Evolutionary conservation across 2,888 invertebrate genomes (phyloP), one percentile per base, ranked within the genome.

Genomic region (Sarcophaga carnaria): DNA sequence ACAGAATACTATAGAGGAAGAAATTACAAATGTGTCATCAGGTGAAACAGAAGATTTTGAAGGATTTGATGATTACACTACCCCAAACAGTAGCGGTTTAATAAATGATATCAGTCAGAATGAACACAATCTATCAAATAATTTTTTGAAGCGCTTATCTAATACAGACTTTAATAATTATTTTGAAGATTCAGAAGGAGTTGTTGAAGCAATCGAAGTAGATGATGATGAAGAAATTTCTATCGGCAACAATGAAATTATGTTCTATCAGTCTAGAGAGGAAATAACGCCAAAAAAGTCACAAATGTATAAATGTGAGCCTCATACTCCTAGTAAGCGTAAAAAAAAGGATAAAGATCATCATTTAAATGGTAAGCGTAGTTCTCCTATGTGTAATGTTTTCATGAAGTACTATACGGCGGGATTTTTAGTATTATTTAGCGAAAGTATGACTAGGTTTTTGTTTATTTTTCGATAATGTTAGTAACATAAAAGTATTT

Each of bases 61-160:
- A 14, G 87, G 85, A 10, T 84, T 85, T n/a, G 87, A 87, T 14
- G 85, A 87, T 45, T 63, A 14, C 45, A 71, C 45, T 6, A 60
- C 47, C 1, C 67, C 47, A 12, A 80, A 78, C 20, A 83, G 64
- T 20, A 71, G 67, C 71, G 74, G 59, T 22, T 12, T 76, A n/a
- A 37, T 75, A 6, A 76, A 76, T 59, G 71, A 75, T 0, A 49
- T 37, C 37, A 75, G 47, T 47, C 66, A 60, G 20, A 60, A 83
- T 22, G 59, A 84, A 49, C 59, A 76, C 10, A 75, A 83, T 22
- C 17, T 25, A 22, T 72, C 54, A 0, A 59, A 63, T 4, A 49
- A 74, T 64, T 69, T 59, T 27, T 63, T 84, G 17, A 81, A 84
- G 54, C 83, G 78, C 2, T 77, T 69, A 45, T 83, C 80, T 0